Conservation (phyloP, 35 echinoderm and acorn worm species). For the Anneissia japonica region DNA sequence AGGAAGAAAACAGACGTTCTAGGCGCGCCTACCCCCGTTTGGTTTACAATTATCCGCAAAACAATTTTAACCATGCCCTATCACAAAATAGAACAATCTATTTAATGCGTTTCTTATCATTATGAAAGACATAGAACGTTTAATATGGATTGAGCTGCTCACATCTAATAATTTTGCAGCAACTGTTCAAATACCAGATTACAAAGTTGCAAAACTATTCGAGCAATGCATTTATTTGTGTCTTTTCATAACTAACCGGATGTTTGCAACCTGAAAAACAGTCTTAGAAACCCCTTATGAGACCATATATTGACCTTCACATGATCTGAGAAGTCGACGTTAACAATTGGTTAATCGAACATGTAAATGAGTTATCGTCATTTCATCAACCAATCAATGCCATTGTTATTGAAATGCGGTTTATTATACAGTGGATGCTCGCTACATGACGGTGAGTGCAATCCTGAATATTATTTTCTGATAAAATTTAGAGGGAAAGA, state of each 20-base stretch:
- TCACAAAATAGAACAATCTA: no score
- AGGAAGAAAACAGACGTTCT: no score
- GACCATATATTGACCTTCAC: conserved; percentile 12
- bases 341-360: conserved; percentile 44
- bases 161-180: no score
- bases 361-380: conserved; percentile 58
- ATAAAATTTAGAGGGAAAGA: conserved; percentile 99
- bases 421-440: conserved; percentile 95
- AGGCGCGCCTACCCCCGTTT: no score
- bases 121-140: no score
- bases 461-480: conserved; percentile 99
- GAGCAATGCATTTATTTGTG: not conserved
- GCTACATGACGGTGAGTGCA: conserved; percentile 99
- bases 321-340: not conserved
- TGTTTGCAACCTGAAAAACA: conserved; percentile 34
- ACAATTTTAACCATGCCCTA: no score
- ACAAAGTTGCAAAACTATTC: no score
- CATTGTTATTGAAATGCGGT: conserved; percentile 58
- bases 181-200: no score
- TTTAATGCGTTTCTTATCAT: no score
- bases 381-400: conserved; percentile 58
- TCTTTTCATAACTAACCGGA: not conserved
- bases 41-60: no score
- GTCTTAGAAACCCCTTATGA: conserved; percentile 53
- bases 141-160: no score